Base-by-base conservation (phyloP, 2,888 invertebrate genomes). In the Liodrosophila aerea region DNA sequence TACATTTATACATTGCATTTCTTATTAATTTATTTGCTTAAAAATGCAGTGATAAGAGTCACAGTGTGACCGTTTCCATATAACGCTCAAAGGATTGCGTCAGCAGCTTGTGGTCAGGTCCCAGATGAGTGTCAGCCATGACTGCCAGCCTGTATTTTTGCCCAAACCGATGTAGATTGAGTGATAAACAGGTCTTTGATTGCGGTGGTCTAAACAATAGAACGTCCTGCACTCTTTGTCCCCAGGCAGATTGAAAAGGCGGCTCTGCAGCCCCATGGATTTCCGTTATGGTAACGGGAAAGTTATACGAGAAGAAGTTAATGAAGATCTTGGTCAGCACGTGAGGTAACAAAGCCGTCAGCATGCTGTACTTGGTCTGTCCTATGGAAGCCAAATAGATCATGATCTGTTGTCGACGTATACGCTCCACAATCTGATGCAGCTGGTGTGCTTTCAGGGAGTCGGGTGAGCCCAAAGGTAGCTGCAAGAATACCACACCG, bases 121-220 rank as follows among this genome's bases (percentile, higher is more conserved):
- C 88, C 30, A 90, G 56, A 63, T 89, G 88, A 1, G 89, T 89
- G 43, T 90, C 89, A 0, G 89, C 89, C 88, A 90, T 90, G 1
- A 90, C 84, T 2, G 89, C 89, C 45, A 90, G 67, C 16, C 89
- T 83, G 47, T 87, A 88, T 31, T 82, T 87, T 44, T 88, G 87
- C 0, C 89, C 89, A 69, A 89, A 90, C 12, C 88, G 88, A 81
- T 90, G 90, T 1, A 90, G 81, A 57, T 89, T 90, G 31, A 90
- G 53, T 0, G 90, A 90, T 0, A 90, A 63, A 51, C 90, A 89
- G 8, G 89, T 90, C 58, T 90, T 90, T 0, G 90, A 90, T 57
- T 90, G 90, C 1, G 89, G 89, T 3, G 90, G 90, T 7, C 89
- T 65, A 36, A 90, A 90, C 0, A 89, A 81, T 4, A 90, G 45